phyloP scores from a whole-genome alignment of 2,797 vertebrate species.

The Epinephelus awoara region DNA sequence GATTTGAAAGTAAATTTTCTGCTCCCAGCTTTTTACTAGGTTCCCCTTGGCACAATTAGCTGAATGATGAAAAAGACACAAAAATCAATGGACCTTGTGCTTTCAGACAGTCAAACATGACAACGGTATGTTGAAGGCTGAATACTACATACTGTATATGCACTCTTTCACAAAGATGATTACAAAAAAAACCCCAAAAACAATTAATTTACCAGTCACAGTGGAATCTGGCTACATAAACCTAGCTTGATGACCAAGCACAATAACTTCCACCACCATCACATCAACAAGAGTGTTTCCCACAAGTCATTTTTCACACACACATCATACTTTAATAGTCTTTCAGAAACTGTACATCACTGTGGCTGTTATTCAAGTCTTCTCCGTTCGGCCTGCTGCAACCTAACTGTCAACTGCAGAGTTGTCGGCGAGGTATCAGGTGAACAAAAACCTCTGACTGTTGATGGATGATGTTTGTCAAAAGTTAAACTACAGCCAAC shows the following conservation, averaged over 20 bases:
- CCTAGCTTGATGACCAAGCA: not conserved
- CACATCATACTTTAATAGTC: not conserved
- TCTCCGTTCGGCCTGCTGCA: slow-evolving; percentile 3
- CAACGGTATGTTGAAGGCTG: not conserved
- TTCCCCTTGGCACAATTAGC: too few species aligned
- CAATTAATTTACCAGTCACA: not conserved
- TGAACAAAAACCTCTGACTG: slow-evolving; percentile 13
- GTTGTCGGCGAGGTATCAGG: not conserved
- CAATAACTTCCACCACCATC: not conserved
- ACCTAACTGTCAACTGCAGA: not conserved
- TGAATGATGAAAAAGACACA: not conserved
- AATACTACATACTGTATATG: slow-evolving; percentile 3
- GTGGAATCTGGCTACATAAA: not conserved
- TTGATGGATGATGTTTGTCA: slow-evolving; percentile 8
- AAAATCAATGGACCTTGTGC: not conserved
- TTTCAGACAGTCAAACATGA: not conserved
- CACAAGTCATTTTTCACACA: not conserved
- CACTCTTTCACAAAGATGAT: not conserved
- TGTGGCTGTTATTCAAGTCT: not conserved
- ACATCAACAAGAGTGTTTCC: not conserved
- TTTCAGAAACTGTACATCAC: not conserved
- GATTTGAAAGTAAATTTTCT: too few species aligned
- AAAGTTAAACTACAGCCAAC: slow-evolving; percentile 4
- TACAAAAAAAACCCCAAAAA: not conserved
- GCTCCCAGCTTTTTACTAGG: too few species aligned